These are phyloP conservation scores for Tapirus terrestris DNA, from an alignment of 2,113 vertebrate genomes.

Conservation along the genomic window DNA sequence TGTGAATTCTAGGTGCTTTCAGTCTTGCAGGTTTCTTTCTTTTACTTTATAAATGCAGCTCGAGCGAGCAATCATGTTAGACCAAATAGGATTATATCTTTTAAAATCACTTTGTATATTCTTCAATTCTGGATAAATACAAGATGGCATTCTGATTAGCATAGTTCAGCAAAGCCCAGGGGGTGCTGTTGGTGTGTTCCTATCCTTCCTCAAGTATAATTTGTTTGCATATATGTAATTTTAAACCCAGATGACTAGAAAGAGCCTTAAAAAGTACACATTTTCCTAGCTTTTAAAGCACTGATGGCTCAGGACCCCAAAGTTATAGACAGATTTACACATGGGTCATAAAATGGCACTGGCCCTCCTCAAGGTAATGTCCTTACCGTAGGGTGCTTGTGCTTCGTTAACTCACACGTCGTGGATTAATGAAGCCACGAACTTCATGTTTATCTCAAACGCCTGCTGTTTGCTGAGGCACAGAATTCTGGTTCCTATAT, in stretches of 20 bases:
- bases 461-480: neutral
- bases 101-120: neutral
- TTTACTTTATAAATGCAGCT: neutral
- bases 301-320: neutral
- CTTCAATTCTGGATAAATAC: neutral
- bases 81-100: neutral
- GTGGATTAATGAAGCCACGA: neutral
- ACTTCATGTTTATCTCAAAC: neutral
- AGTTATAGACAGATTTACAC: neutral
- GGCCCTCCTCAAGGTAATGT: neutral
- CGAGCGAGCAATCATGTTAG: neutral
- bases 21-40: neutral
- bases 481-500: neutral
- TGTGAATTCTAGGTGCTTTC: neutral
- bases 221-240: neutral
- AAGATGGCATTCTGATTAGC: neutral
- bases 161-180: neutral
- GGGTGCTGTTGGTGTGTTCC: neutral
- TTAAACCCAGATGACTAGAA: neutral
- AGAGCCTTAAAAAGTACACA: neutral
- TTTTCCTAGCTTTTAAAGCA: conserved; percentile 1
- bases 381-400: neutral
- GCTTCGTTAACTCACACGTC: neutral
- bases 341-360: neutral
- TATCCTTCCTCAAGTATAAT: neutral